Evolutionary conservation across 2,113 vertebrate species (phyloP).

Genomic region (Dicrurus megarhynchus): DNA sequence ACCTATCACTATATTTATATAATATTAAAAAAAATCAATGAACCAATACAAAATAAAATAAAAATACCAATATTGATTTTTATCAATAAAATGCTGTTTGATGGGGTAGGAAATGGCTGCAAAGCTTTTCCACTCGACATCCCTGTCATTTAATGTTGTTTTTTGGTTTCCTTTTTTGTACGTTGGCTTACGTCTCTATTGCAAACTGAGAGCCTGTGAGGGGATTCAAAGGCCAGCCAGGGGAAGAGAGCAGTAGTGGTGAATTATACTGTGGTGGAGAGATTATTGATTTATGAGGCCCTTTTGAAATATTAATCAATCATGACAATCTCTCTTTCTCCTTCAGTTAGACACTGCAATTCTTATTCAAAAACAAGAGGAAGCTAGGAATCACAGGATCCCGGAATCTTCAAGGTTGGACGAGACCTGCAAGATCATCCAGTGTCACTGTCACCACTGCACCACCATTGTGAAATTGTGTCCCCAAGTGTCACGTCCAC

Average conservation of each 20-base stretch:
- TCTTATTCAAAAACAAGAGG: neutral
- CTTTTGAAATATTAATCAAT: constrained; percentile 14
- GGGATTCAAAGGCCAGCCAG: neutral
- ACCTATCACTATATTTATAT: neutral
- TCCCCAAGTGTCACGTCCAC: neutral
- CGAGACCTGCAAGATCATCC: neutral
- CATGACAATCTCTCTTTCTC: neutral
- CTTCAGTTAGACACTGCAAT: neutral
- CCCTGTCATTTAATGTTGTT: neutral
- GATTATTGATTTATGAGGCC: constrained; percentile 4
- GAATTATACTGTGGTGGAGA: neutral
- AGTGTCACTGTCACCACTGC: accelerated
- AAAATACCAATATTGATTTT: neutral
- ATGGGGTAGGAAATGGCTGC: neutral
- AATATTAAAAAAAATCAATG: neutral
- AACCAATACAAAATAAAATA: neutral
- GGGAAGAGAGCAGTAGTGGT: neutral
- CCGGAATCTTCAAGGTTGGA: neutral
- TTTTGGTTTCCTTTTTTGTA: neutral
- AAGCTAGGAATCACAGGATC: neutral
- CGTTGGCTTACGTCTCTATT: neutral
- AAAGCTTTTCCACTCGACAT: neutral
- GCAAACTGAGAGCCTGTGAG: neutral
- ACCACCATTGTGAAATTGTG: too few relatives aligned
- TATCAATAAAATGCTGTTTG: neutral